Base-by-base conservation (phyloP, 2,113 vertebrate species). In the Callaeas wilsoni region DNA sequence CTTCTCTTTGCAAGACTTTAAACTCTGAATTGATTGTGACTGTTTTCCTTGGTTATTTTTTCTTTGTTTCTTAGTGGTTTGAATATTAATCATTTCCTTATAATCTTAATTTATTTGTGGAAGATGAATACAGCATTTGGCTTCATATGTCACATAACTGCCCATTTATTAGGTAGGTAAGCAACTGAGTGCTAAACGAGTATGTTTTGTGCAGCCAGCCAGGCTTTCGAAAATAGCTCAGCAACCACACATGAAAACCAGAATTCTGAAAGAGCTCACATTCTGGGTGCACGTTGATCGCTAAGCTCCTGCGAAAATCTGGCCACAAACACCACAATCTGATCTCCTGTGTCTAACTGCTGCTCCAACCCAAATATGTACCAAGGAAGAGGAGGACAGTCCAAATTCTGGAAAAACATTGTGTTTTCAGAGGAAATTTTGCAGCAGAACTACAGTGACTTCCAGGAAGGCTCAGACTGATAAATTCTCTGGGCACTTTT, bases 221-320 rank as follows among this genome's bases (percentile, higher is more conserved):
- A 63, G 50, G 71, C 52, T 96, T 93, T 94, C 88, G 95, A 94
- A 95, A 95, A 94, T 94, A 97, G 77, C 67, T 91, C 67, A 19
- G 25, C 67, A 83, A 50, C 59, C 85, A 55, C 87, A 74, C 7
- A 44, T 44, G 59, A 83, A 91, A 85, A 85, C 53, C 82, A 94
- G 79, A 94, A 63, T 93, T 95, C 78, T 93, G 78, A 93, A 91
- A 93, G 90, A 90, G 37, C 50, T 95, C 63, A 16, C 71, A 90
- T 88, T 85, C 75, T 90, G 83, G 6, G 47, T 71, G 59, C 90
- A 75, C 0, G 8, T 47, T 76, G 87, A 83, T 84, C 32, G 17
- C 82, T 86, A 23, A 91, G 63, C 78, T 96, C 91, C 90, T 86
- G 50, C 10, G 13, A 90, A 91, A 93, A 94, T 55, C 68, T 95